phyloP scores from a whole-genome alignment of 2,888 invertebrate species.

The Caenorhabditis macrosperma region DNA sequence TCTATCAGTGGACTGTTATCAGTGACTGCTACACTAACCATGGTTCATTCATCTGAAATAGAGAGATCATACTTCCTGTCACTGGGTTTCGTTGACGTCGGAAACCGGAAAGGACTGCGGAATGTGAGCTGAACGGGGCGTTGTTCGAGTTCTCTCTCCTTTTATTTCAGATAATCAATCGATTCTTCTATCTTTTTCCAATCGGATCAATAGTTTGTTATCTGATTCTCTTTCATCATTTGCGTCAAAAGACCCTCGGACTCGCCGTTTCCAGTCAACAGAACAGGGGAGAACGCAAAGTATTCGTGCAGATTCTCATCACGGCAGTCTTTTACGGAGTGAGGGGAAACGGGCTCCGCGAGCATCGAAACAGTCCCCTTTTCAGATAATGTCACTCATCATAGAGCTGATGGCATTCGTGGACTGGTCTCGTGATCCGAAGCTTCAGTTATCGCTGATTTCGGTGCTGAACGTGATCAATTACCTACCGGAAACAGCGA shows the following conservation, averaged over 20 bases:
- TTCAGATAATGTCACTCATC: background rate
- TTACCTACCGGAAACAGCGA: slow-evolving; percentile 4
- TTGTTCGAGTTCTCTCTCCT: background rate
- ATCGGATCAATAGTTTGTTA: slow-evolving; percentile 17
- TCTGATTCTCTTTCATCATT: background rate
- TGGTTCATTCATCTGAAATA: background rate
- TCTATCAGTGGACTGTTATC: background rate
- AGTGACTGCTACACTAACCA: background rate
- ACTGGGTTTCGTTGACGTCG: slow-evolving; percentile 6
- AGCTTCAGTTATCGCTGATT: background rate
- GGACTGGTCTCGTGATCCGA: background rate
- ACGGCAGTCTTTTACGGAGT: slow-evolving; percentile 9
- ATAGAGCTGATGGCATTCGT: background rate
- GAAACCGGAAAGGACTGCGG: background rate
- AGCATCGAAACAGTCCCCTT: background rate
- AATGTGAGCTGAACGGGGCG: background rate
- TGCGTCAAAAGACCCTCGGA: background rate
- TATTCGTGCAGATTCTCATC: slow-evolving; percentile 15
- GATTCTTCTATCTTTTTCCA: slow-evolving; percentile 12
- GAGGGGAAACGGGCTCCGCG: too few relatives aligned
- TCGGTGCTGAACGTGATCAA: background rate
- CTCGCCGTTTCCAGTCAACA: background rate
- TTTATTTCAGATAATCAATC: slow-evolving; percentile 5
- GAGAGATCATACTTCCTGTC: background rate
- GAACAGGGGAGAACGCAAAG: slow-evolving; percentile 11